These are phyloP conservation scores for Falcaria lacertinaria DNA, from an alignment of 2,888 invertebrate species.

Conservation along the genomic window DNA sequence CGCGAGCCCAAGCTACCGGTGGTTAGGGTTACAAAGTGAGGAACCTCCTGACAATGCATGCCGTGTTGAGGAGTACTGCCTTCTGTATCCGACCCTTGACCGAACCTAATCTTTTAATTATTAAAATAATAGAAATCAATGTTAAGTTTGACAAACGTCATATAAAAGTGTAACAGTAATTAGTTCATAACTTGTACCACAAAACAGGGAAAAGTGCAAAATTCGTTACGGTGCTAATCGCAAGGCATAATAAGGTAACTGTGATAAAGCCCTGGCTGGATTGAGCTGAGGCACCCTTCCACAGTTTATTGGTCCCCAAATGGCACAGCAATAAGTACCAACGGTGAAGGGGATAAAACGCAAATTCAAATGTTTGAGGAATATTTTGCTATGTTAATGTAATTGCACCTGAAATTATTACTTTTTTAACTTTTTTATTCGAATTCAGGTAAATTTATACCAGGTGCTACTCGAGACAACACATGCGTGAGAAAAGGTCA, in stretches of 20 bases:
- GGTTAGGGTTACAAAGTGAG: too few relatives aligned
- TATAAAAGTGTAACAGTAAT: too few relatives aligned
- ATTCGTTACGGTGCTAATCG: slow-evolving; percentile 40
- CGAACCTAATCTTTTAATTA: too few relatives aligned
- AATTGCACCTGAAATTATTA: background rate
- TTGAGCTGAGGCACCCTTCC: slow-evolving; percentile 23
- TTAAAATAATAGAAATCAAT: too few relatives aligned
- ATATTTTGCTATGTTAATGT: background rate
- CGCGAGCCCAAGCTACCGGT: too few relatives aligned
- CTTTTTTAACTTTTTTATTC: background rate
- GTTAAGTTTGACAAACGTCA: too few relatives aligned
- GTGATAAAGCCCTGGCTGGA: slow-evolving; percentile 28
- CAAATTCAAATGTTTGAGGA: background rate
- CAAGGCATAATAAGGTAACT: slow-evolving; percentile 41
- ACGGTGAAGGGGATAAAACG: background rate
- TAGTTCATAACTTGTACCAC: slow-evolving; percentile 5
- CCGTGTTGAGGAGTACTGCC: too few relatives aligned
- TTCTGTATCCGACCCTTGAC: too few relatives aligned
- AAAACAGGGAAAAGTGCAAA: slow-evolving; percentile 24
- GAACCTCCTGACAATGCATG: too few relatives aligned
- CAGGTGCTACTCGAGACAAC: too few relatives aligned
- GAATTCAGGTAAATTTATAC: background rate
- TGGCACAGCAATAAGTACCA: background rate
- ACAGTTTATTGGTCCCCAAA: slow-evolving; percentile 24
- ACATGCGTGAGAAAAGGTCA: too few relatives aligned